phyloP scores from a whole-genome alignment of 2,113 vertebrate species.

The Gila orcuttii region DNA sequence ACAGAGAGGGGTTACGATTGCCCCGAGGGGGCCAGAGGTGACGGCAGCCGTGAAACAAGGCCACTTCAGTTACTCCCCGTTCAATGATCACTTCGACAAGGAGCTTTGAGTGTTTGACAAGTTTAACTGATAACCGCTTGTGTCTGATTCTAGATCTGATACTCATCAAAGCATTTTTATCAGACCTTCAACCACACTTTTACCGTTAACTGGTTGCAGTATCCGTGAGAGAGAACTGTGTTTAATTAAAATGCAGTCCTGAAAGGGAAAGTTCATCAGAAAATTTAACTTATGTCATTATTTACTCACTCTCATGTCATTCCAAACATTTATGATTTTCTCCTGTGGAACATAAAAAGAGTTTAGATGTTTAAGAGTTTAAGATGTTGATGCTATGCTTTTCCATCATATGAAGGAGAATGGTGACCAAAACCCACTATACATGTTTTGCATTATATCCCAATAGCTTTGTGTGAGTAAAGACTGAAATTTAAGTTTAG shows the following conservation, averaged over 20 bases:
- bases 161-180: conserved; percentile 11
- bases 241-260: neutral
- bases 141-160: neutral
- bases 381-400: too few relatives aligned
- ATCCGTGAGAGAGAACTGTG: neutral
- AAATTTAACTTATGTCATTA: neutral
- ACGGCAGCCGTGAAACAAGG: conserved; percentile 40
- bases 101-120: conserved; percentile 13
- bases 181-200: conserved; percentile 17
- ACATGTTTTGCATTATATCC: too few relatives aligned
- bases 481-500: neutral
- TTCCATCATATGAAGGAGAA: too few relatives aligned
- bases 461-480: neutral
- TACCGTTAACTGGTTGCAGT: neutral
- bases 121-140: neutral
- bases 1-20: conserved; percentile 19
- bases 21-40: conserved; percentile 39
- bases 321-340: neutral
- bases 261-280: neutral
- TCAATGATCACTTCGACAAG: conserved; percentile 7
- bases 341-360: neutral
- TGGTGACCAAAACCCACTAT: too few relatives aligned
- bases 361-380: too few relatives aligned
- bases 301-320: neutral
- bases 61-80: conserved; percentile 17